These are phyloP conservation scores for Calliscelio sp. DNA, from an alignment of 2,888 invertebrate species.

Conservation along the genomic window DNA sequence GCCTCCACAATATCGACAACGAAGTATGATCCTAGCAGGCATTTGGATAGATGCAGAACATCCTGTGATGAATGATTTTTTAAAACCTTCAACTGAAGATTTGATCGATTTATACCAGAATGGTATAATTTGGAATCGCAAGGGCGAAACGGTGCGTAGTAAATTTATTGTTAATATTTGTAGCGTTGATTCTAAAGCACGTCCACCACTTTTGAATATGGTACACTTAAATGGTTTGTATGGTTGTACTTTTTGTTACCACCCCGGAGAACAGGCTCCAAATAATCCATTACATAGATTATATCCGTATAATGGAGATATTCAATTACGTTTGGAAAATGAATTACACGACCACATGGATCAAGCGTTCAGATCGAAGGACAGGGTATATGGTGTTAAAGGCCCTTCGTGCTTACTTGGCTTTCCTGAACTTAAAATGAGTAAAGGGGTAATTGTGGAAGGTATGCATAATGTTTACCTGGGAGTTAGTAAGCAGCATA, in stretches of 20 bases:
- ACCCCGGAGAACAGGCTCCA: neutral
- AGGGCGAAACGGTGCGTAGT: neutral
- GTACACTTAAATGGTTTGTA: neutral
- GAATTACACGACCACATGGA: no score
- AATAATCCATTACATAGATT: neutral
- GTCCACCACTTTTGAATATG: conserved; percentile 11
- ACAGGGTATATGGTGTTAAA: no score
- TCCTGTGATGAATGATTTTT: conserved; percentile 30
- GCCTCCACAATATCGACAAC: neutral
- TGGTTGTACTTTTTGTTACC: neutral
- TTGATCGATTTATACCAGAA: neutral
- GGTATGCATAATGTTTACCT: conserved; percentile 4
- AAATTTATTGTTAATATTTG: conserved; percentile 1
- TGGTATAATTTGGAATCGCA: neutral
- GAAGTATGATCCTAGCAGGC: conserved; percentile 23
- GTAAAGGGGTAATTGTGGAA: neutral
- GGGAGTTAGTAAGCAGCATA: neutral
- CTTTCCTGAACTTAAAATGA: neutral
- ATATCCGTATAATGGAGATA: neutral
- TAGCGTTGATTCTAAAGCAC: conserved; percentile 11
- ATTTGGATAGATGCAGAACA: conserved; percentile 21
- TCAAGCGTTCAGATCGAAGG: no score
- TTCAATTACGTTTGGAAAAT: neutral
- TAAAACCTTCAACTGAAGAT: neutral
- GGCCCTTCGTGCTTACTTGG: neutral